These are phyloP conservation scores for Pinna nobilis DNA, from an alignment of 1,140 invertebrate genomes.

Conservation along the genomic window DNA sequence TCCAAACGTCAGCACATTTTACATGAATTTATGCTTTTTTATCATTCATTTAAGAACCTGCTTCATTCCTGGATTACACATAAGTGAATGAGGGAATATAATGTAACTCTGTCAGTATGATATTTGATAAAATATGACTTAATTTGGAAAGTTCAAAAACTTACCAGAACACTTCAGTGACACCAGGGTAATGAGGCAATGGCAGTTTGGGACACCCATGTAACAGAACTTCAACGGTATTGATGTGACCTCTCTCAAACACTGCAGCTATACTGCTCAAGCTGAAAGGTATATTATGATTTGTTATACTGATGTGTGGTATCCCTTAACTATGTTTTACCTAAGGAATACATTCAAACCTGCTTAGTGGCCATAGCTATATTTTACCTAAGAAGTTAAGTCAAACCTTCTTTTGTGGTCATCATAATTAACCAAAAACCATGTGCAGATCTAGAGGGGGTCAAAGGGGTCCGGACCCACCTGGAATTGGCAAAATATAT, in stretches of 20 bases:
- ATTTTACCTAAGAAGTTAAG: neutral
- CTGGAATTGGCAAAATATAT: too few relatives aligned
- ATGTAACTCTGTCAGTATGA: too few relatives aligned
- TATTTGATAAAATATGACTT: too few relatives aligned
- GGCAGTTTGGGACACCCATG: conserved; percentile 48
- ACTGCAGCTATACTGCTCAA: conserved; percentile 43
- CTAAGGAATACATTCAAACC: neutral
- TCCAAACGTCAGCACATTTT: too few relatives aligned
- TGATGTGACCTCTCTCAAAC: conserved; percentile 45
- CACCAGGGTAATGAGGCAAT: conserved; percentile 42
- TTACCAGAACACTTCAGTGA: conserved; percentile 51
- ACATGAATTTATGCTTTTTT: too few relatives aligned
- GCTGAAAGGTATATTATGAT: conserved; percentile 27
- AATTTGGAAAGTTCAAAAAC: too few relatives aligned
- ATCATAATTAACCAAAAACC: neutral
- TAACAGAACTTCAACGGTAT: conserved; percentile 46
- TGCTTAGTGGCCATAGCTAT: neutral
- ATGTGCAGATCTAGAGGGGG: neutral
- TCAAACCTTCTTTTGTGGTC: neutral
- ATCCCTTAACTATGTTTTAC: neutral
- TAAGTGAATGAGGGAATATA: too few relatives aligned
- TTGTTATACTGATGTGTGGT: neutral
- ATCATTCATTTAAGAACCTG: too few relatives aligned
- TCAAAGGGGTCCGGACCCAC: too few relatives aligned
- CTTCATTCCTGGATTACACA: too few relatives aligned